phyloP scores from a whole-genome alignment of 2,113 vertebrate species.

The Phalacrocorax pelagicus region DNA sequence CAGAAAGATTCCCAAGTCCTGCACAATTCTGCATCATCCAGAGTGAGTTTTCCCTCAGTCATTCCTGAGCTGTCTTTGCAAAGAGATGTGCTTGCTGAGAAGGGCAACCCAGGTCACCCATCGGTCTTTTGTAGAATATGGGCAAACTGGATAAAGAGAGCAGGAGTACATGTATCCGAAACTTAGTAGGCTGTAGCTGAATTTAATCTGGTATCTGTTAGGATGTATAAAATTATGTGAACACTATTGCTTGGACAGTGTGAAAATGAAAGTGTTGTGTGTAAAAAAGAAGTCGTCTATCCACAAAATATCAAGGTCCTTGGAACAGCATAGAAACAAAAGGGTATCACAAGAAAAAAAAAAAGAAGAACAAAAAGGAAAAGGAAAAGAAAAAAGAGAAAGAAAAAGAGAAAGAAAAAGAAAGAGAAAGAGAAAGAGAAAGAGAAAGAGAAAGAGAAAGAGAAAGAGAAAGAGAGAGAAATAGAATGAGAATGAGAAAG shows the following conservation, averaged over 20 bases:
- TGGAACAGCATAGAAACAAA: not conserved
- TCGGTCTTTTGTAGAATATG: not conserved
- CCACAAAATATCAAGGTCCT: not conserved
- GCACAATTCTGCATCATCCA: not conserved
- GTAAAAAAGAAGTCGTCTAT: not conserved
- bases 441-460: no score
- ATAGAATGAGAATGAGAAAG: no score
- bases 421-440: no score
- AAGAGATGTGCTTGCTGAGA: not conserved
- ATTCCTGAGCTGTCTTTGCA: not conserved
- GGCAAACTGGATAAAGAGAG: not conserved
- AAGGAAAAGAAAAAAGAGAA: no score
- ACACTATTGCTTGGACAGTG: not conserved
- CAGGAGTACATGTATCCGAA: not conserved
- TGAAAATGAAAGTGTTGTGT: not conserved
- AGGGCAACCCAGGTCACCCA: not conserved
- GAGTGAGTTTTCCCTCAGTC: not conserved
- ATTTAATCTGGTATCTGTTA: not conserved
- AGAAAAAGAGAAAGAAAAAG: no score
- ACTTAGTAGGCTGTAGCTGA: not conserved
- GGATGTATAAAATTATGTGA: not conserved
- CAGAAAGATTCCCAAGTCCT: not conserved
- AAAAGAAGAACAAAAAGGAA: no score
- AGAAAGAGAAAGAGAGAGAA: no score
- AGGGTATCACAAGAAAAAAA: not conserved